Conservation (phyloP, 1,140 invertebrate species). For the Dendrolimus kikuchii region DNA sequence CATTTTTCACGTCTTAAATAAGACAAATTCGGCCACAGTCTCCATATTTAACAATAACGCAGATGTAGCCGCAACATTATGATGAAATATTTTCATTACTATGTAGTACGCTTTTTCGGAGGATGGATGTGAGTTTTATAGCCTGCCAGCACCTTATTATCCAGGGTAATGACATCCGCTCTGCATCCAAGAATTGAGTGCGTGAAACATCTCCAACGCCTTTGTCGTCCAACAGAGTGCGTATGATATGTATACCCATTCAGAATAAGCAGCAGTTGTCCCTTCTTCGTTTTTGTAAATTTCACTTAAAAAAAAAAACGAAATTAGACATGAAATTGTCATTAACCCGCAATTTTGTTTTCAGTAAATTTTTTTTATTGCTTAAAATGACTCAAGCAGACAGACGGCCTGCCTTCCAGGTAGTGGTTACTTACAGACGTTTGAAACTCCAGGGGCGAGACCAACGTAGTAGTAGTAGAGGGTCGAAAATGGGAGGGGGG, state of each 20-base stretch:
- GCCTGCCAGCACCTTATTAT: slow-evolving; percentile 16
- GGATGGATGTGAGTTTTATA: slow-evolving; percentile 20
- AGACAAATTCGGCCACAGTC: neutral
- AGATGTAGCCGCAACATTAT: neutral
- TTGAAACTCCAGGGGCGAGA: too few species aligned
- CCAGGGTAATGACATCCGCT: slow-evolving; percentile 19
- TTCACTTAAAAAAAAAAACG: slow-evolving; percentile 18
- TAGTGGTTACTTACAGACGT: too few species aligned
- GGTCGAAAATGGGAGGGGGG: too few species aligned
- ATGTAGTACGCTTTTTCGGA: slow-evolving; percentile 1
- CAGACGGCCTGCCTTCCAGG: too few species aligned
- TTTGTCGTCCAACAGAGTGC: slow-evolving; percentile 8
- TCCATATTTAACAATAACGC: neutral
- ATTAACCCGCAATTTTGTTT: neutral
- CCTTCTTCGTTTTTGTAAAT: slow-evolving; percentile 22
- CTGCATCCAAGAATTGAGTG: slow-evolving; percentile 14
- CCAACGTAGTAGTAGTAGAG: too few species aligned
- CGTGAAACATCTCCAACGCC: slow-evolving; percentile 35
- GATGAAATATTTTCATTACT: neutral
- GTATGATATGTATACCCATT: slow-evolving; percentile 27
- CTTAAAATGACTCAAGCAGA: too few species aligned
- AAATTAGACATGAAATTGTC: neutral
- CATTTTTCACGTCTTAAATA: too few species aligned
- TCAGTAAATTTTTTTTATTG: neutral
- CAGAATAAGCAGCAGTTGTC: slow-evolving; percentile 20